Evolutionary conservation across 2,113 vertebrate genomes (phyloP), one percentile per base, ranked within the genome.

Genomic region (Caretta caretta): DNA sequence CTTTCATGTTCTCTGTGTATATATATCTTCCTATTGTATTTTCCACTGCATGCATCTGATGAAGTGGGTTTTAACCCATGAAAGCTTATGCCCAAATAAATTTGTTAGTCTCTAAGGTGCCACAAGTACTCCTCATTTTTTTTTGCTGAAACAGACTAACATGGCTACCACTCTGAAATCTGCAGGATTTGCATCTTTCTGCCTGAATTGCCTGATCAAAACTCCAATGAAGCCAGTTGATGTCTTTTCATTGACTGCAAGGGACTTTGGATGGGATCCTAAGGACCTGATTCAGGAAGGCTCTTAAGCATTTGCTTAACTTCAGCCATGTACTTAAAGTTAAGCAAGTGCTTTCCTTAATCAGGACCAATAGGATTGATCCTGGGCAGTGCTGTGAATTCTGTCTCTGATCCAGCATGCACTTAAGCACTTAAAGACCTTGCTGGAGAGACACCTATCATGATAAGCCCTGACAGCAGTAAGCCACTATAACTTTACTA

Each of bases 251-350:
- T 65, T 76, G 87, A 25, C 11, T 93, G 59, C 50, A 76, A 25
- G 2, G 0, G 57, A 17, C 42, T 62, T 10, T 86, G 76, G 80
- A 83, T 83, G 46, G 38, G 20, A 38, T 49, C 48, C 65, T 50
- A 65, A 31, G 56, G 83, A 62, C 76, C 87, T 51, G 24, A 83
- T 83, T 69, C 69, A 76, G 48, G 86, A 2, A 29, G 51, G 24
- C 46, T 7, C 5, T 9, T 1, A 7, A 83, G 14, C 1, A 0
- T 29, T 16, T 80, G 53, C 59, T 62, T 62, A 35, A 19, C 8
- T 62, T 69, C 65, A n/a, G 5, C 16, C 14, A 69, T 3, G 16
- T 20, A 8, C 17, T 38, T 69, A 69, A 69, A 69, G 16, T 38
- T 69, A 69, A 38, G 16, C 65, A 69, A 76, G 24, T 76, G 75